Evolutionary conservation across 1,140 invertebrate species (phyloP), one percentile per base, ranked within the genome.

Genomic region (Cyphomyrmex costatus): DNA sequence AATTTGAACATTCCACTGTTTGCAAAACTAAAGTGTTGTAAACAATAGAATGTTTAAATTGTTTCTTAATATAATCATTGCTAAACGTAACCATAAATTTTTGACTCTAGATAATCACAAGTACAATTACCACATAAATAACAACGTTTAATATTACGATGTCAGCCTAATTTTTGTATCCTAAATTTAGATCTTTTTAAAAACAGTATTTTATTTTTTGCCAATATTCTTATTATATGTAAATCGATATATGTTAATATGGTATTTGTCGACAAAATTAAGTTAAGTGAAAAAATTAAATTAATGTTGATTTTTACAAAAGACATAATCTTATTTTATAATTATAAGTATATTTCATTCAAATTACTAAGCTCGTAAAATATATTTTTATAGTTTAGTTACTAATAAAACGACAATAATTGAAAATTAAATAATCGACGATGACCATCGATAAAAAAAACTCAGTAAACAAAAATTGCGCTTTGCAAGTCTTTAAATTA

Each of bases 301-400:
- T 42, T 42, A 42, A 61, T 33, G 12, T 53, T 24, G n/a, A 3
- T 66, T 79, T 79, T 24, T 3, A 14, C n/a, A 49, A n/a, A n/a
- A 65, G n/a, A 51, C 51, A 21, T 19, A 16, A 42, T 24, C 36
- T 7, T 6, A 36, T 3, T 19, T 51, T 70, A 49, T 42, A 68
- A 46, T 51, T 70, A 49, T 42, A 68, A 46, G 21, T 30, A 33
- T 65, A 53, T 53, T 24, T 36, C 1, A 66, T 66, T 24, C n/a
- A 3, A 53, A 33, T n/a, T 19, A 42, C 65, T 56, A 71, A 30
- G 3, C 14, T 21, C 19, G 7, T 24, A 24, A 65, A 46, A 71
- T 71, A 42, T 6, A 82, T 60, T 73, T 73, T 46, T 60, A n/a
- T n/a, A 27, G 0, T 24, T 73, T 16, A 58, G 3, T 71, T 82